Conservation (phyloP, 2,113 vertebrate species). For the Rhabdornis inornatus region DNA sequence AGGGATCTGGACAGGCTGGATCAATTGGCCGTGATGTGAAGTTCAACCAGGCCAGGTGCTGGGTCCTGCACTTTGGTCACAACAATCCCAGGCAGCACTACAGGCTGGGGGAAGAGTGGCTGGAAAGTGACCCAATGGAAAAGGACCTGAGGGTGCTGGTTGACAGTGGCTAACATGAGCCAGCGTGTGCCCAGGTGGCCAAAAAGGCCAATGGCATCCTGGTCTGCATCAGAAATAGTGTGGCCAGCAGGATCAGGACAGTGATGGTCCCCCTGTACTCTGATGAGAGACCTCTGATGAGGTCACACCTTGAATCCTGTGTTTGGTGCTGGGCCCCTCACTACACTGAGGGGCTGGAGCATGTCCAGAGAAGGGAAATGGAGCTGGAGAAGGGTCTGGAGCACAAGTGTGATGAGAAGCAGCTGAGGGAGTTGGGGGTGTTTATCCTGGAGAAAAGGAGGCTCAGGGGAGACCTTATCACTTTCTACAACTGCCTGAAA, state of each 20-base stretch:
- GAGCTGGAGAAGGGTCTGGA: not conserved
- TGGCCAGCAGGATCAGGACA: not conserved
- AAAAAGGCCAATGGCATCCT: not conserved
- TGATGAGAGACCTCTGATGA: not conserved
- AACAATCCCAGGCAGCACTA: not conserved
- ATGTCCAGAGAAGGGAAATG: rapidly evolving
- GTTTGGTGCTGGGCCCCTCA: not conserved
- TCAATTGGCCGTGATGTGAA: not conserved
- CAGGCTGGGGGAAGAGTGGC: not conserved
- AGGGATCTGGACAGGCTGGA: not conserved
- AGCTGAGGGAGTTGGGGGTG: not conserved
- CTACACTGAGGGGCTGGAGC: not conserved
- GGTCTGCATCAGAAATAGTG: not conserved
- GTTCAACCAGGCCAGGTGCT: rapidly evolving
- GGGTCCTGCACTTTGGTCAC: rapidly evolving
- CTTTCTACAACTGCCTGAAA: not conserved
- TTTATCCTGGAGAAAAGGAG: not conserved
- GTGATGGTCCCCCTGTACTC: too few relatives aligned
- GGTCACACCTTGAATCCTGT: not conserved
- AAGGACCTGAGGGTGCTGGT: not conserved
- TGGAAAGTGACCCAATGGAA: rapidly evolving
- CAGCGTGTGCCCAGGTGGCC: not conserved
- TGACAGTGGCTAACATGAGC: not conserved
- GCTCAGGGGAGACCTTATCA: not conserved
- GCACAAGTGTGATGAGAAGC: too few relatives aligned